Percentiles rank a stretch among this genome's conserved stretches.
Conservation (phyloP, 2,888 invertebrate genomes). For the Troglohyphantes excavatus region DNA sequence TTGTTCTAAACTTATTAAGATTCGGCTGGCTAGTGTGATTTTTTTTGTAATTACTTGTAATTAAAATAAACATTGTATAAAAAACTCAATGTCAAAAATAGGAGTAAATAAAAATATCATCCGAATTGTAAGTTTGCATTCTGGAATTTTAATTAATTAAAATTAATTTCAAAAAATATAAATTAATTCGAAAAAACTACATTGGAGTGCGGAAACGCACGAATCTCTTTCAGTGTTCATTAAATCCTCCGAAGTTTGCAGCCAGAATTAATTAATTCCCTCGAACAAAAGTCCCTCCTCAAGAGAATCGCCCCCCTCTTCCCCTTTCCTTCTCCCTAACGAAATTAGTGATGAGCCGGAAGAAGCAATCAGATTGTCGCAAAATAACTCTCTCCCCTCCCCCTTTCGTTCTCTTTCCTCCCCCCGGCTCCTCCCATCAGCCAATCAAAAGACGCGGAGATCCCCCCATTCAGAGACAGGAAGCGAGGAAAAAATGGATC, state of each 20-base stretch:
- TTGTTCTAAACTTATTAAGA: too few relatives aligned
- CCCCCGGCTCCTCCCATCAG: slow-evolving; percentile 12
- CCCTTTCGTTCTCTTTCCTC: slow-evolving; percentile 45
- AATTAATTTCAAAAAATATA: too few relatives aligned
- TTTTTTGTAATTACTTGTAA: too few relatives aligned
- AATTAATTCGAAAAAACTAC: too few relatives aligned
- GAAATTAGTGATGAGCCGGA: slow-evolving; percentile 62
- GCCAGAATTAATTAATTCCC: background rate
- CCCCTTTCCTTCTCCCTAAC: background rate
- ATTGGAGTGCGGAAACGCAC: too few relatives aligned
- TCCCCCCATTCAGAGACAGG: slow-evolving; percentile 55
- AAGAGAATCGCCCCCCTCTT: background rate
- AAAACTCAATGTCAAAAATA: too few relatives aligned
- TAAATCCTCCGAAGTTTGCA: background rate
- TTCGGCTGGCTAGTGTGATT: too few relatives aligned
- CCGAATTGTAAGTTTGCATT: too few relatives aligned
- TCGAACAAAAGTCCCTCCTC: background rate
- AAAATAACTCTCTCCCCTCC: slow-evolving; percentile 62
- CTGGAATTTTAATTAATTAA: too few relatives aligned
- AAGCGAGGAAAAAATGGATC: slow-evolving; percentile 54
- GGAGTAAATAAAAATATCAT: too few relatives aligned
- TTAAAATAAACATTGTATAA: too few relatives aligned
- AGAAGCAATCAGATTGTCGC: slow-evolving; percentile 70
- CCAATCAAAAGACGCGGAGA: slow-evolving; percentile 56
- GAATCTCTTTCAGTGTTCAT: too few relatives aligned